Evolutionary conservation across 2,113 vertebrate species (phyloP).

Genomic region (Aythya baeri): DNA sequence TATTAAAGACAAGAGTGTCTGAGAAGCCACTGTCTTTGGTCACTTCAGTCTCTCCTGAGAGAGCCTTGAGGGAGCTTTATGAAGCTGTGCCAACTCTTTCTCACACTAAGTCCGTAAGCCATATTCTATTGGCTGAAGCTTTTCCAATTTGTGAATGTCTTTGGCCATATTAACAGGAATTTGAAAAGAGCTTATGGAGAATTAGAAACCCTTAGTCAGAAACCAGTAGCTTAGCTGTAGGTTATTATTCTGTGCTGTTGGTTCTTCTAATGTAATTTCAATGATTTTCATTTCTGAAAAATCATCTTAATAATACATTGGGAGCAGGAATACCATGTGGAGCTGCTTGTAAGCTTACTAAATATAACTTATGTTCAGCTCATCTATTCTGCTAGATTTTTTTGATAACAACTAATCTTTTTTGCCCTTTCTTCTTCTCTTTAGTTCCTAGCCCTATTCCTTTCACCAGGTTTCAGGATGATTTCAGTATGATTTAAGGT

Average conservation of each 20-base stretch:
- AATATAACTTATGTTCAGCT: neutral
- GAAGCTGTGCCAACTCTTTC: neutral
- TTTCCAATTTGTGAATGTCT: constrained; percentile 30
- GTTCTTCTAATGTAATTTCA: neutral
- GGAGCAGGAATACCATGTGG: neutral
- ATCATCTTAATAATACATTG: neutral
- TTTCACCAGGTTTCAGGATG: neutral
- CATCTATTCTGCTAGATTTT: neutral
- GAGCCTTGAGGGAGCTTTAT: neutral
- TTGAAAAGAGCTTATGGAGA: constrained; percentile 33
- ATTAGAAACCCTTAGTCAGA: constrained; percentile 18
- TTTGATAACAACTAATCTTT: neutral
- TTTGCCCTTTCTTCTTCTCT: rapidly evolving
- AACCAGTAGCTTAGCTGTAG: neutral
- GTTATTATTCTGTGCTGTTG: constrained; percentile 12
- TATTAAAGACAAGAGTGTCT: neutral
- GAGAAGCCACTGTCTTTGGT: neutral
- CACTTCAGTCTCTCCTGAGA: neutral
- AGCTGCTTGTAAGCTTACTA: neutral
- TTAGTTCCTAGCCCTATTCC: neutral
- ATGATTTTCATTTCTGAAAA: constrained; percentile 39
- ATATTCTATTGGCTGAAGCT: neutral
- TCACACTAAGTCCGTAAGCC: neutral
- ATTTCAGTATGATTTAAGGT: neutral
- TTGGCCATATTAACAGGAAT: constrained; percentile 29